Percentiles rank a stretch among this genome's conserved stretches.
phyloP scores from a whole-genome alignment of 2,113 vertebrate species.

The Andinoacara biseriatus region DNA sequence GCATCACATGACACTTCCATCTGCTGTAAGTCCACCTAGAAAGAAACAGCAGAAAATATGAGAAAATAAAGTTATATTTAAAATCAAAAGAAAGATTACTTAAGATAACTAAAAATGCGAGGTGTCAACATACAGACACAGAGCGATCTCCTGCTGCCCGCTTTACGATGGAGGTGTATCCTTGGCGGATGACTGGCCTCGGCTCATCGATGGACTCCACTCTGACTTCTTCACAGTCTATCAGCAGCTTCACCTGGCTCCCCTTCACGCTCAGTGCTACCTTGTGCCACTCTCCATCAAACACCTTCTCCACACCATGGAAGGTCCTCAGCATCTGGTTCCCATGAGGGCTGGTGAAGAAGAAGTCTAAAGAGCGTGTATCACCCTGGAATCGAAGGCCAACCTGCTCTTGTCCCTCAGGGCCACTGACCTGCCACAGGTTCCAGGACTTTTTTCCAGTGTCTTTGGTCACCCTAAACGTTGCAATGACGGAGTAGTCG shows the following conservation, averaged over 20 bases:
- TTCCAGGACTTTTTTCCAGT: constrained; percentile 68
- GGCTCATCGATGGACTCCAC: constrained; percentile 61
- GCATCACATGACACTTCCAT: constrained; percentile 79
- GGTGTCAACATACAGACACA: constrained; percentile 60
- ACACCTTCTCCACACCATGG: constrained; percentile 68
- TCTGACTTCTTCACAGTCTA: constrained; percentile 76
- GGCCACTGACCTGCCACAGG: constrained; percentile 81
- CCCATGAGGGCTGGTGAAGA: constrained; percentile 61
- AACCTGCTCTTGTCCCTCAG: constrained; percentile 66
- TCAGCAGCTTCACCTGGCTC: constrained; percentile 70
- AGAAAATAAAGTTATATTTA: background rate
- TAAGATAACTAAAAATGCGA: background rate
- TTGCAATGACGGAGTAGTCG: constrained; percentile 77
- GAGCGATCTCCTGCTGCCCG: constrained; percentile 64
- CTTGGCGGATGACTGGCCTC: constrained; percentile 45
- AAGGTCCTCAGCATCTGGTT: constrained; percentile 71
- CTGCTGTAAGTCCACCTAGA: constrained; percentile 81
- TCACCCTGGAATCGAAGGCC: constrained; percentile 74
- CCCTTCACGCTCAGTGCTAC: constrained; percentile 75
- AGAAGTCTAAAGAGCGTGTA: constrained; percentile 69
- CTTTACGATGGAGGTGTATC: constrained; percentile 76
- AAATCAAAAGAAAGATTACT: background rate
- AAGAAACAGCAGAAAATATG: background rate
- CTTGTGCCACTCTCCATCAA: constrained; percentile 82
- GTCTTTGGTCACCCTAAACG: constrained; percentile 78